Conservation (phyloP, 2,113 vertebrate species). For the Arenaria interpres region DNA sequence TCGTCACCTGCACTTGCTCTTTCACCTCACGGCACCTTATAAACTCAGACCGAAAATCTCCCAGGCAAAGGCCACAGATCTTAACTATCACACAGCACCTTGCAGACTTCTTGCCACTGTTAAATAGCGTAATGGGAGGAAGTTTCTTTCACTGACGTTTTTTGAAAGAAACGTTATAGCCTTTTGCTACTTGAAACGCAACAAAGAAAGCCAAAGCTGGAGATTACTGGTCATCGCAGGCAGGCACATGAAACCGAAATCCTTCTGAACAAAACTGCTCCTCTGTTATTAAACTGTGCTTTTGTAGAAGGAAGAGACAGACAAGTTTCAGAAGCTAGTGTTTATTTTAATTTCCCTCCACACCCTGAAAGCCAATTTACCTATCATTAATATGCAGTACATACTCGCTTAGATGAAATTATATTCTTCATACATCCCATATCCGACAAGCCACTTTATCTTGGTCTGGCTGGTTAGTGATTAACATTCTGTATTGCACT, state of each 20-base stretch:
- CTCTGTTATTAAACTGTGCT: slow-evolving; percentile 15
- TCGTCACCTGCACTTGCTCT: slow-evolving; percentile 33
- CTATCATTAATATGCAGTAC: slow-evolving; percentile 22
- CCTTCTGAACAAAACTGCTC: background rate
- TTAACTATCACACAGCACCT: background rate
- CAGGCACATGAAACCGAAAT: background rate
- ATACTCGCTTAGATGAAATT: slow-evolving; percentile 16
- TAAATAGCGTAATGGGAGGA: background rate
- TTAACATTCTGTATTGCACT: background rate
- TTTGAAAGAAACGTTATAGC: background rate
- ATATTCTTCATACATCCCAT: background rate
- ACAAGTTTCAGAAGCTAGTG: background rate
- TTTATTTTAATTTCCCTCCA: slow-evolving; percentile 52
- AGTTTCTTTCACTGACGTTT: background rate
- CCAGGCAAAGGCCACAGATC: background rate
- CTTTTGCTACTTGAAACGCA: background rate
- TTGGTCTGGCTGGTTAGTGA: slow-evolving; percentile 11
- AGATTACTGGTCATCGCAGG: background rate
- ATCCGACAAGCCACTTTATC: background rate
- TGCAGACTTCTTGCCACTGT: background rate
- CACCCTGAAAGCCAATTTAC: slow-evolving; percentile 48
- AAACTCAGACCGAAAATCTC: slow-evolving; percentile 23
- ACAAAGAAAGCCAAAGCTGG: background rate
- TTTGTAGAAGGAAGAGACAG: slow-evolving; percentile 7
- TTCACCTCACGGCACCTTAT: slow-evolving; percentile 32